Evolutionary conservation across 2,888 invertebrate genomes (phyloP).

Genomic region (Chymomyza caudatula): DNA sequence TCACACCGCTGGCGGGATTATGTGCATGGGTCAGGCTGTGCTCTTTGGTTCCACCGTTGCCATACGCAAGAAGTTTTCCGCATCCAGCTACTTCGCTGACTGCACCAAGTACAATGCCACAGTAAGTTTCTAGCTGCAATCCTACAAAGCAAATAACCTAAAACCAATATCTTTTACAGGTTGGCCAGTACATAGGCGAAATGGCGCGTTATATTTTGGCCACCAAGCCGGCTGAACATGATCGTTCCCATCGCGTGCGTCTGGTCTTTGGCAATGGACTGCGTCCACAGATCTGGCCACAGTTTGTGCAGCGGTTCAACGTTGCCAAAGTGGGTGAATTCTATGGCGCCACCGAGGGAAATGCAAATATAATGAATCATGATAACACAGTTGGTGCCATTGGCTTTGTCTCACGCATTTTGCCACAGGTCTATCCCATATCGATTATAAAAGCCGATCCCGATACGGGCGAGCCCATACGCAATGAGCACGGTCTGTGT

Average conservation of each 20-base stretch:
- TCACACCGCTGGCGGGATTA: constrained; percentile 94
- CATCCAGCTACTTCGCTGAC: constrained; percentile 93
- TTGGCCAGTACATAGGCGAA: constrained; percentile 92
- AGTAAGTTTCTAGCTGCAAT: constrained; percentile 79
- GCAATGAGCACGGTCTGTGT: constrained; percentile 91
- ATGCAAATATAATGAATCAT: constrained; percentile 96
- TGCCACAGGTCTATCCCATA: constrained; percentile 93
- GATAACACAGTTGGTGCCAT: constrained; percentile 95
- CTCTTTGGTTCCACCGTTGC: constrained; percentile 90
- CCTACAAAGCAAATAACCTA: not conserved
- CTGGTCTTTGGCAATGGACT: constrained; percentile 95
- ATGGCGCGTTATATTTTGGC: constrained; percentile 92
- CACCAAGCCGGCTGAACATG: constrained; percentile 84
- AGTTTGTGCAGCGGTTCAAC: constrained; percentile 91
- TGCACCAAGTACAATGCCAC: constrained; percentile 95
- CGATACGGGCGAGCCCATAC: constrained; percentile 91
- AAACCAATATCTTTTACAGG: constrained; percentile 78
- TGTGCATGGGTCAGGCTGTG: constrained; percentile 89
- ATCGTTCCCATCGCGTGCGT: constrained; percentile 85
- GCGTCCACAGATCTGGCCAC: constrained; percentile 92
- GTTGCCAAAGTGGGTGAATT: constrained; percentile 92
- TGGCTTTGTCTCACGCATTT: constrained; percentile 93
- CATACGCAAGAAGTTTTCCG: constrained; percentile 94
- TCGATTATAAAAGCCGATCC: constrained; percentile 94
- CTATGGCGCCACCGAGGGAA: constrained; percentile 98